Evolutionary conservation across 1,140 invertebrate genomes (phyloP), one percentile per base, ranked within the genome.

Genomic region (Triops cancriformis): DNA sequence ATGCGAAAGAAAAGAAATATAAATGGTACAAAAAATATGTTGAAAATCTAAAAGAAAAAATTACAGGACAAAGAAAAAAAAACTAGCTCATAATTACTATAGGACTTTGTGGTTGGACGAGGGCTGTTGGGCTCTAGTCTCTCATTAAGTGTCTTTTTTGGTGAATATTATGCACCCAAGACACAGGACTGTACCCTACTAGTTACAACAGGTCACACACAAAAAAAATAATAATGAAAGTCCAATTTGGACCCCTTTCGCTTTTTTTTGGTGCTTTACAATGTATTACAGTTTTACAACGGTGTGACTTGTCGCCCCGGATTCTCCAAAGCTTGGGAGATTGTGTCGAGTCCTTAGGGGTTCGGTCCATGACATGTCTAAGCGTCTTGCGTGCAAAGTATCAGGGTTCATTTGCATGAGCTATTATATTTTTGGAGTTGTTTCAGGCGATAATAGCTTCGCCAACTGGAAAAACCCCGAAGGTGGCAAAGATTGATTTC

Each of bases 1-100:
- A 37, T 9, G 74, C 31, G 5, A 41, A 28, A 78, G 31, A 78
- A 11, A 78, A 37, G n/a, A 76, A 42, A 41, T 23, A 26, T 27
- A 28, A 45, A 75, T 5, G 42, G 27, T 23, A 28, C n/a, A 23
- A 9, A 27, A 77, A 26, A 27, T 14, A 26, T 11, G 73, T n/a
- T 3, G 1, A 73, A 76, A 26, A 72, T 73, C 10, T 73, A 28
- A 72, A 23, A 64, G 26, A 64, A 26, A 2, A 41, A 77, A 18
- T n/a, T n/a, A 74, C 5, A 26, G 18, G 73, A 45, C 31, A 27
- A 77, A 72, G 45, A 5, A 64, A 45, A 72, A n/a, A 76, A 9
- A 75, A 14, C 1, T 26, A n/a, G 41, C 28, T n/a, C 41, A 74
- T 74, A 27, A 74, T 74, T 74, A 37, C 7, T 37, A 37, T 37